These are phyloP conservation scores for Meghimatium bilineatum DNA, from an alignment of 2,888 invertebrate genomes.

Conservation along the genomic window DNA sequence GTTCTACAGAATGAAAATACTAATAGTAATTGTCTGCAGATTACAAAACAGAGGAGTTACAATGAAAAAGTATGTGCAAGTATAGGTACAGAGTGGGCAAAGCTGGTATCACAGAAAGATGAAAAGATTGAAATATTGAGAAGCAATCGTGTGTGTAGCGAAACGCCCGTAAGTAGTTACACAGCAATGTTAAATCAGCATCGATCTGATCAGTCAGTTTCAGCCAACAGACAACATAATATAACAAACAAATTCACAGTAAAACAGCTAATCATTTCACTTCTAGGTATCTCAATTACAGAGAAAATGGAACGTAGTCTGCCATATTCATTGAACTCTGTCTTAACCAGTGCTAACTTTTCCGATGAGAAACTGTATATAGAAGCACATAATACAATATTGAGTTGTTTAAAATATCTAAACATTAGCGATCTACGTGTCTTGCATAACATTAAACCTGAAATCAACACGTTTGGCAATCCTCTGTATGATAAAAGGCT, in stretches of 20 bases:
- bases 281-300: conserved; percentile 14
- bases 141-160: background rate
- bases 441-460: background rate
- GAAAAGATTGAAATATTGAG: too few relatives aligned
- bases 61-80: background rate
- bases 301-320: background rate
- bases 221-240: background rate
- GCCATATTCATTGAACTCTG: conserved; percentile 21
- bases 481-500: background rate
- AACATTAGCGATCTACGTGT: background rate
- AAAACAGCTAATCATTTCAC: conserved; percentile 16
- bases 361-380: background rate
- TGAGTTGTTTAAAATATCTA: background rate
- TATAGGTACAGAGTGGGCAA: background rate
- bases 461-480: conserved; percentile 21
- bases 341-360: background rate
- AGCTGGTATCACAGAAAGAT: background rate
- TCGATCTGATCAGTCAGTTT: background rate
- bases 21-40: background rate
- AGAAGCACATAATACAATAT: background rate
- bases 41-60: background rate
- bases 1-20: background rate
- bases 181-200: background rate
- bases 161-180: background rate
- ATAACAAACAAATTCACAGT: conserved; percentile 17